phyloP scores from a whole-genome alignment of 1,140 invertebrate species.

The Drosophila guanche region DNA sequence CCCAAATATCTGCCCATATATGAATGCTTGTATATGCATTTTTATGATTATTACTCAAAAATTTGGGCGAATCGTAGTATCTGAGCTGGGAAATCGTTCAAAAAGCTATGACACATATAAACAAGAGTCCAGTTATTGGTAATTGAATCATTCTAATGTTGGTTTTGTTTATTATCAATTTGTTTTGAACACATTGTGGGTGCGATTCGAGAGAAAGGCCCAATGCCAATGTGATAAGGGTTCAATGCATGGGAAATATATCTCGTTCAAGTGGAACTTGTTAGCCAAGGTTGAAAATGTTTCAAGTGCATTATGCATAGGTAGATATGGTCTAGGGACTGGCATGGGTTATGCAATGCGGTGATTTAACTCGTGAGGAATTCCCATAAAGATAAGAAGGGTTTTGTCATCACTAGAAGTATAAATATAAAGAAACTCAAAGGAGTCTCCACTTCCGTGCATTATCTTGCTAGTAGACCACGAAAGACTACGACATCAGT shows the following conservation, averaged over 20 bases:
- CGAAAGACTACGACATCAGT: too few species aligned
- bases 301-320: neutral
- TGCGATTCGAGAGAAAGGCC: neutral
- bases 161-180: constrained; percentile 15
- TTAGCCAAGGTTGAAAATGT: constrained; percentile 23
- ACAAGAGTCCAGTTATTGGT: constrained; percentile 19
- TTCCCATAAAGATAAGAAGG: too few species aligned
- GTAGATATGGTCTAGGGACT: too few species aligned
- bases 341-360: too few species aligned
- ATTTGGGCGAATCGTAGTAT: constrained; percentile 56
- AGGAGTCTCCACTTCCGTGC: too few species aligned
- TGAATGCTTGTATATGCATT: constrained; percentile 2
- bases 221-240: constrained; percentile 42
- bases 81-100: constrained; percentile 19
- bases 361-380: too few species aligned
- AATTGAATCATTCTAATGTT: constrained; percentile 37
- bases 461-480: too few species aligned
- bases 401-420: too few species aligned
- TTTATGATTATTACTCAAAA: constrained; percentile 40
- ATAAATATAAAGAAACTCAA: too few species aligned
- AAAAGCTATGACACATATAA: constrained; percentile 53
- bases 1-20: constrained; percentile 17
- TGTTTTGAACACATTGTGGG: neutral
- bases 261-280: neutral
- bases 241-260: constrained; percentile 16